These are phyloP conservation scores for Plotosus lineatus DNA, from an alignment of 2,113 vertebrate genomes.

Conservation along the genomic window DNA sequence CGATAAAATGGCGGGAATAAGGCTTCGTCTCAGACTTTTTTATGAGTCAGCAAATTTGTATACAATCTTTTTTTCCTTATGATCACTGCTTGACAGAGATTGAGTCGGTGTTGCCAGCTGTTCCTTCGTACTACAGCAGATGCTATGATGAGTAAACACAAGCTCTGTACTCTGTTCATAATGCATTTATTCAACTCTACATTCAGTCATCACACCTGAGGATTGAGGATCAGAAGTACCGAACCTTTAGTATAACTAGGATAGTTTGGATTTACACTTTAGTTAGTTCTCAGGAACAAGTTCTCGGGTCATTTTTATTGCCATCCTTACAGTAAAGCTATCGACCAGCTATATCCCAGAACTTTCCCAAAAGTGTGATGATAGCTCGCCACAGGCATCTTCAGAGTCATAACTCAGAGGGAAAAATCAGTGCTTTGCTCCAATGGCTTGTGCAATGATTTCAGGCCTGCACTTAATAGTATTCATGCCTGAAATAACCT, in stretches of 20 bases:
- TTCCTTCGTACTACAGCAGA: constrained; percentile 27
- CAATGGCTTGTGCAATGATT: constrained; percentile 53
- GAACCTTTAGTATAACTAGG: background rate
- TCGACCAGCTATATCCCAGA: background rate
- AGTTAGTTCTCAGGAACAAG: constrained; percentile 3
- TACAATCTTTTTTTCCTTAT: background rate
- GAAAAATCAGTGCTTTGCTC: constrained; percentile 55
- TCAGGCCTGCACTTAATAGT: constrained; percentile 50
- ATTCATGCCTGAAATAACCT: constrained; percentile 60
- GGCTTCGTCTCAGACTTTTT: background rate
- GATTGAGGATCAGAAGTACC: background rate
- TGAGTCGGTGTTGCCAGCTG: constrained; percentile 30
- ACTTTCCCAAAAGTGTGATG: background rate
- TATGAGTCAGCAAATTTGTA: background rate
- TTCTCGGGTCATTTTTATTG: constrained; percentile 8
- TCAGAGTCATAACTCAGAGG: constrained; percentile 50
- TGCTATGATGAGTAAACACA: constrained; percentile 27
- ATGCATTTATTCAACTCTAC: background rate
- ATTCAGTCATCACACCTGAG: background rate
- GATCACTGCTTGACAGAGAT: background rate
- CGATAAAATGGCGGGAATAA: background rate
- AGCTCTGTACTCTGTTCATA: constrained; percentile 12
- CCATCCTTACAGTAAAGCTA: background rate
- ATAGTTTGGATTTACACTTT: background rate
- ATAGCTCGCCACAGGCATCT: constrained; percentile 23